These are phyloP conservation scores for Actinemys pallida DNA, from an alignment of 2,113 vertebrate species.

Conservation along the genomic window DNA sequence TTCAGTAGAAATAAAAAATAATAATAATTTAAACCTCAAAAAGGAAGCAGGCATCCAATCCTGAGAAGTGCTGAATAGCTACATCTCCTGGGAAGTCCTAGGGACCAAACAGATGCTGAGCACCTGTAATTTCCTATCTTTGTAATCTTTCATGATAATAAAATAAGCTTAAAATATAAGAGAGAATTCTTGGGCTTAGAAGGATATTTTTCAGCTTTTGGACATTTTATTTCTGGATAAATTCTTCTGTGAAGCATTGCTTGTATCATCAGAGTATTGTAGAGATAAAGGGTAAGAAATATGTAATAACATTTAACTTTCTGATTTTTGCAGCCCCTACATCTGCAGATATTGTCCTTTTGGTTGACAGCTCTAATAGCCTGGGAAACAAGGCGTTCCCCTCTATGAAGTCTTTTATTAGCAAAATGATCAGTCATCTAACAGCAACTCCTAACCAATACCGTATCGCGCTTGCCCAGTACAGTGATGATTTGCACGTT, in stretches of 20 bases:
- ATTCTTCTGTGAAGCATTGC: background rate
- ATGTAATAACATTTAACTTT: background rate
- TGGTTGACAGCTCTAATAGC: conserved; percentile 70
- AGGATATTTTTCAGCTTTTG: background rate
- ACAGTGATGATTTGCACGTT: conserved; percentile 31
- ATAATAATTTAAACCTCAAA: background rate
- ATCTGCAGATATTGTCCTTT: conserved; percentile 73
- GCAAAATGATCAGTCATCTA: conserved; percentile 53
- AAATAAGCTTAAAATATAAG: background rate
- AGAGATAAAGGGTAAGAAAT: background rate
- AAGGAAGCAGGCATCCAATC: background rate
- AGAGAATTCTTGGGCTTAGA: background rate
- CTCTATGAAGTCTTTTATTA: conserved; percentile 58
- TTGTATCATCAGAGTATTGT: background rate
- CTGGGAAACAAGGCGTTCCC: conserved; percentile 60
- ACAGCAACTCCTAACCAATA: conserved; percentile 62
- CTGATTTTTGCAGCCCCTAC: conserved; percentile 37
- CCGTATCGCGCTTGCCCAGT: conserved; percentile 74
- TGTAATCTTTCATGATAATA: background rate
- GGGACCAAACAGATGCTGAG: background rate
- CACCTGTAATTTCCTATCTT: background rate
- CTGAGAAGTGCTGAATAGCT: background rate
- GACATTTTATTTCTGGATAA: background rate
- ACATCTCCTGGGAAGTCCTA: background rate
- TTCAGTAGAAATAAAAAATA: background rate